These are phyloP conservation scores for Drosophila murphyi DNA, from an alignment of 1,140 invertebrate genomes.

Conservation along the genomic window DNA sequence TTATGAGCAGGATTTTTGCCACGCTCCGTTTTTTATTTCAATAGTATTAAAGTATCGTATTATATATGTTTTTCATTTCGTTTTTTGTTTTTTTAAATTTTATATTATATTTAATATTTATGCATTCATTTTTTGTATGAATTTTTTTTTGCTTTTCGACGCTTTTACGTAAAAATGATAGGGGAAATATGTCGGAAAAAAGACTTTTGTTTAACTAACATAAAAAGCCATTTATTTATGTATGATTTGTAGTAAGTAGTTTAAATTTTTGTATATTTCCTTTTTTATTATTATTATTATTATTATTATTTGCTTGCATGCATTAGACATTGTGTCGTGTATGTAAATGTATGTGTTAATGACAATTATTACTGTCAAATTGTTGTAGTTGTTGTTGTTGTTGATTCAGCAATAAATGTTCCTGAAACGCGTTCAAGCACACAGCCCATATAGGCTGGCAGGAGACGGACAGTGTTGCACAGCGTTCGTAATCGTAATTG, in stretches of 20 bases:
- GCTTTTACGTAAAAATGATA: constrained; percentile 59
- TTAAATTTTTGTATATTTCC: constrained; percentile 31
- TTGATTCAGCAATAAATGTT: constrained; percentile 35
- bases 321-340: constrained; percentile 43
- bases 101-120: constrained; percentile 69
- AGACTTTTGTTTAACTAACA: constrained; percentile 59
- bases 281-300: constrained; percentile 50
- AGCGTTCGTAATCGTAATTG: constrained; percentile 27
- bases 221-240: constrained; percentile 66
- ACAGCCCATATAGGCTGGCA: constrained; percentile 28
- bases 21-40: constrained; percentile 75
- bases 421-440: constrained; percentile 27
- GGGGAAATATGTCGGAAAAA: constrained; percentile 30
- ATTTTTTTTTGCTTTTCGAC: constrained; percentile 43
- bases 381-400: constrained; percentile 21
- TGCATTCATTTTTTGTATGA: constrained; percentile 60
- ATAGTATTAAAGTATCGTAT: constrained; percentile 83
- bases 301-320: constrained; percentile 46
- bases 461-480: constrained; percentile 45
- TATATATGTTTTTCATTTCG: constrained; percentile 70
- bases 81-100: constrained; percentile 43
- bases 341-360: constrained; percentile 45
- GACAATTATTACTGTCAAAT: constrained; percentile 50
- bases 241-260: constrained; percentile 39
- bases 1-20: constrained; percentile 69